Conservation (phyloP, 2,113 vertebrate species). For the Nycticebus coucang region DNA sequence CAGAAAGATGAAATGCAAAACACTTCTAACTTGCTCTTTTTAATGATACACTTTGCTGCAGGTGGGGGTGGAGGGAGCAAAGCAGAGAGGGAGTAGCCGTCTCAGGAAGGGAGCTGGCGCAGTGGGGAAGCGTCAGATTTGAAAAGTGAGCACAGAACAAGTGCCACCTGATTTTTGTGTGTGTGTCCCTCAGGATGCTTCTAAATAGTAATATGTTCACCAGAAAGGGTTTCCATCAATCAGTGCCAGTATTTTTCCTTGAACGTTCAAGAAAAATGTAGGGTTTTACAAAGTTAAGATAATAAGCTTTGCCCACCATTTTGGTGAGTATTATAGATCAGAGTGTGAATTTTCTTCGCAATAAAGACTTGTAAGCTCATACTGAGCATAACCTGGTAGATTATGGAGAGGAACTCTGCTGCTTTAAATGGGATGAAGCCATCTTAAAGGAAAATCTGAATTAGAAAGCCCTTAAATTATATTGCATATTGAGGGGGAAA, state of each 20-base stretch:
- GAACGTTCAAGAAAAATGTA: constrained; percentile 29
- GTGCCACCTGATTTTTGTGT: constrained; percentile 61
- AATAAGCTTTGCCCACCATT: background rate
- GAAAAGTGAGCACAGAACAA: constrained; percentile 71
- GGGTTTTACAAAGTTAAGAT: background rate
- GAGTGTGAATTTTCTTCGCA: background rate
- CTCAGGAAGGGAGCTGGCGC: constrained; percentile 79
- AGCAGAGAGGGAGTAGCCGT: constrained; percentile 62
- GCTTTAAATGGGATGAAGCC: constrained; percentile 27
- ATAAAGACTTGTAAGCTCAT: background rate
- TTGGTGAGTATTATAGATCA: background rate
- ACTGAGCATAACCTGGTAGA: background rate
- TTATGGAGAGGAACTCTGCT: background rate
- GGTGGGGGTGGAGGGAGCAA: constrained; percentile 51
- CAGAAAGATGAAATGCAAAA: constrained; percentile 90
- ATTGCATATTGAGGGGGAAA: constrained; percentile 22
- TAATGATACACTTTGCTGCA: constrained; percentile 89
- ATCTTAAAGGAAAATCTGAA: constrained; percentile 30
- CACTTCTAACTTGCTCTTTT: constrained; percentile 89
- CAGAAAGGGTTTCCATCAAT: background rate
- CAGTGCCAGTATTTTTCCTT: constrained; percentile 6
- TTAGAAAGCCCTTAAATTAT: background rate
- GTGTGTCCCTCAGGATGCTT: constrained; percentile 42
- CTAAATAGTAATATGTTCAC: background rate
- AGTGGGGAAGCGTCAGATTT: constrained; percentile 76